A percentile compares a stretch with the other conserved stretches of the same genome.
phyloP scores from a whole-genome alignment of 2,888 invertebrate genomes.

The Trisateles emortualis region DNA sequence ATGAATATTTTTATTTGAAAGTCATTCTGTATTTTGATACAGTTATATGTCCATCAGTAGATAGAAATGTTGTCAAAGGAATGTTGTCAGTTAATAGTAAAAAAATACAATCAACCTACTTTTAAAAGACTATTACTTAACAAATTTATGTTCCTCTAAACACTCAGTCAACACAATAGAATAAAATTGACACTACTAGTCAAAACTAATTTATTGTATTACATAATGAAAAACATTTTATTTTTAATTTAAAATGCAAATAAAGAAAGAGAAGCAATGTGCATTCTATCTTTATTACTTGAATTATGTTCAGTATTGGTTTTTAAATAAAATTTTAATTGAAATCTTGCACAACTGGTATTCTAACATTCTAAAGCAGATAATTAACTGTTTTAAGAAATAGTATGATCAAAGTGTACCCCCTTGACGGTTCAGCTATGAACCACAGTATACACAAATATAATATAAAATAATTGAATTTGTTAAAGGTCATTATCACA shows the following conservation, averaged over 20 bases:
- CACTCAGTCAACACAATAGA: slow-evolving; percentile 9
- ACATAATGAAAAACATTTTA: slow-evolving; percentile 6
- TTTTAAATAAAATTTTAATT: slow-evolving; percentile 18
- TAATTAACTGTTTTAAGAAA: slow-evolving; percentile 13
- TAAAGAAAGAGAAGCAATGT: slow-evolving; percentile 63
- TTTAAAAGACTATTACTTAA: background rate
- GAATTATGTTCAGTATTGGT: slow-evolving; percentile 13
- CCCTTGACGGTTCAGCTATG: slow-evolving; percentile 42
- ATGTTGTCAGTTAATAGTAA: no score
- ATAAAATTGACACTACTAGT: slow-evolving; percentile 21
- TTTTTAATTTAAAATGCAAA: slow-evolving; percentile 52
- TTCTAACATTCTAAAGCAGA: slow-evolving; percentile 27
- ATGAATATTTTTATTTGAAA: no score
- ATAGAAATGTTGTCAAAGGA: no score
- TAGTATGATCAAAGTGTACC: slow-evolving; percentile 32
- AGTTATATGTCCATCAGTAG: no score
- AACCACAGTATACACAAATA: slow-evolving; percentile 15
- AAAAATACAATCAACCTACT: background rate
- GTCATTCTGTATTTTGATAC: no score
- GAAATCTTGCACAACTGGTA: slow-evolving; percentile 23
- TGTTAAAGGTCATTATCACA: slow-evolving; percentile 26
- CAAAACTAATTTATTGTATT: slow-evolving; percentile 12
- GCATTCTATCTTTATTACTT: slow-evolving; percentile 52
- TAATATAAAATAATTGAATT: slow-evolving; percentile 26
- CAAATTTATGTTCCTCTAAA: slow-evolving; percentile 39